phyloP scores from a whole-genome alignment of 1,140 invertebrate species.

The Homalodisca vitripennis region DNA sequence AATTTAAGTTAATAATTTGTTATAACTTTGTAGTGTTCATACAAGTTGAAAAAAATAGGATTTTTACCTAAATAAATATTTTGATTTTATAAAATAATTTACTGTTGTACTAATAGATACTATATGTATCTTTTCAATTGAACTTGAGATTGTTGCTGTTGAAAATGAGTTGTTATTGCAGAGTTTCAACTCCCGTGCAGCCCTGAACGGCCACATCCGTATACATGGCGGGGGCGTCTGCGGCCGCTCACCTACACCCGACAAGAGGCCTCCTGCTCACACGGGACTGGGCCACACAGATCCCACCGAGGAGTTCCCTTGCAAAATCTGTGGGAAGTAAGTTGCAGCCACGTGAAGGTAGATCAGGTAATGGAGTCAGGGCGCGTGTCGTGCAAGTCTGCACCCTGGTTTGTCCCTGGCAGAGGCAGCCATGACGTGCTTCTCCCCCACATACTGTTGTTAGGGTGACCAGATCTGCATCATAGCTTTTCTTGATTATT shows the following conservation, averaged over 20 bases:
- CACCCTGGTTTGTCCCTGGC: not conserved
- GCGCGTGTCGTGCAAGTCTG: conserved; percentile 2
- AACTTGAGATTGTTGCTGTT: conserved; percentile 41
- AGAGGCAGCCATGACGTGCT: conserved; percentile 28
- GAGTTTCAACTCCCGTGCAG: conserved; percentile 79
- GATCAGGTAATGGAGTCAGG: conserved; percentile 14
- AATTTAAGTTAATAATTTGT: too few relatives aligned
- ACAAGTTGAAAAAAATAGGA: too few relatives aligned
- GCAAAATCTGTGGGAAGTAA: conserved; percentile 98
- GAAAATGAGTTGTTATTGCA: conserved; percentile 55
- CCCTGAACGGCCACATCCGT: conserved; percentile 72
- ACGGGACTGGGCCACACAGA: conserved; percentile 38
- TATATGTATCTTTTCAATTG: not conserved
- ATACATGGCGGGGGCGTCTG: conserved; percentile 57
- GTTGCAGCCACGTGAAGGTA: conserved; percentile 50
- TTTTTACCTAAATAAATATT: too few relatives aligned
- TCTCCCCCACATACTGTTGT: not conserved
- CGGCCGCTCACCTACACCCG: conserved; percentile 54
- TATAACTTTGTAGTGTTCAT: too few relatives aligned
- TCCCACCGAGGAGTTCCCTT: conserved; percentile 66
- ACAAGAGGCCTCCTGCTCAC: conserved; percentile 42
- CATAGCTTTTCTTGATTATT: too few relatives aligned
- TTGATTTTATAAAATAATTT: not conserved
- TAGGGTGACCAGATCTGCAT: conserved; percentile 13
- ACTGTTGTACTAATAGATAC: not conserved